Percentiles rank a stretch among this genome's conserved stretches.
Conservation (phyloP, 2,797 vertebrate species). For the Amblyraja radiata region DNA sequence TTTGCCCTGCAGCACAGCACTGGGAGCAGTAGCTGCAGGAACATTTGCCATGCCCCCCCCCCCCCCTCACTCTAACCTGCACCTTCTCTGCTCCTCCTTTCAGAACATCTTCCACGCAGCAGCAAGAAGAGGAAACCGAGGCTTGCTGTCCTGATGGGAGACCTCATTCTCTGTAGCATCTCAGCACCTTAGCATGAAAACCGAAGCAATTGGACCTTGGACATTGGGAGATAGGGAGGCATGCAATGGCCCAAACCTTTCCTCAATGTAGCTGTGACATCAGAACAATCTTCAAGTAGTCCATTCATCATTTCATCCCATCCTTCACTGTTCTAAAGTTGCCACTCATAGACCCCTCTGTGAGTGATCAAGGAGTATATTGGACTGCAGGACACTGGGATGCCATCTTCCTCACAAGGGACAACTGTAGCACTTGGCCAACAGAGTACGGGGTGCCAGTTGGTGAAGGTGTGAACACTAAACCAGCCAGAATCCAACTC, state of each 20-base stretch:
- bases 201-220: slow-evolving; percentile 35
- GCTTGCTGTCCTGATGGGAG: slow-evolving; percentile 21
- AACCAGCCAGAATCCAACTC: neutral
- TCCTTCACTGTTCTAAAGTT: slow-evolving; percentile 31
- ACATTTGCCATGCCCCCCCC: neutral
- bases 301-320: slow-evolving; percentile 36
- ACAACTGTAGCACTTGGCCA: neutral
- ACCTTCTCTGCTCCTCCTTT: neutral
- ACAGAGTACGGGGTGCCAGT: neutral
- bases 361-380: slow-evolving; percentile 6
- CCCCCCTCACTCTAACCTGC: neutral
- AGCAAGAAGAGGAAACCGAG: neutral
- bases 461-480: neutral
- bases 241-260: neutral
- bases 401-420: neutral
- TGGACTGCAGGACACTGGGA: slow-evolving; percentile 16
- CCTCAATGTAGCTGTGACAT: slow-evolving; percentile 36
- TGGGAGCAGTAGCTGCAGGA: no score
- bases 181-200: slow-evolving; percentile 38
- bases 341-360: slow-evolving; percentile 6
- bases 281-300: slow-evolving; percentile 29
- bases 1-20: neutral
- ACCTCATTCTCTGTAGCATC: slow-evolving; percentile 35
- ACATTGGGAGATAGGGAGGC: slow-evolving; percentile 2
- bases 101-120: slow-evolving; percentile 23